These are phyloP conservation scores for Neosalanx taihuensis DNA, from an alignment of 2,797 vertebrate genomes.

Conservation along the genomic window DNA sequence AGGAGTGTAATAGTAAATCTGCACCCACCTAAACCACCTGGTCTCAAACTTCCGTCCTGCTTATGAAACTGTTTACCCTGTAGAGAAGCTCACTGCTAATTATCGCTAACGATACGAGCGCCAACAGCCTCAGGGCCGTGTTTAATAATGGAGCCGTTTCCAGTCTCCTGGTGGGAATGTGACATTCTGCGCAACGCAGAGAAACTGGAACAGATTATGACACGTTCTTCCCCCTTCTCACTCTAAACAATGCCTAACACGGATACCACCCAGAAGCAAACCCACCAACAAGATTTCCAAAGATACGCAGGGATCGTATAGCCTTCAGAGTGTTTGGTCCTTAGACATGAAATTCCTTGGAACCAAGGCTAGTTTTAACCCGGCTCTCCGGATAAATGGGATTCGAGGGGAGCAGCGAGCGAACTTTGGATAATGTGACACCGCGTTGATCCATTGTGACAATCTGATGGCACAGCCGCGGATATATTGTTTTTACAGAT, in stretches of 20 bases:
- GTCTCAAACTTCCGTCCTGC: constrained; percentile 38
- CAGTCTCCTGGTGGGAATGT: constrained; percentile 45
- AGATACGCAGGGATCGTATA: constrained; percentile 4
- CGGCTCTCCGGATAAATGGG: neutral
- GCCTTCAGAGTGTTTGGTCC: too few relatives aligned
- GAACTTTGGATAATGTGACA: constrained; percentile 4
- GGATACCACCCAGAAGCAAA: constrained; percentile 19
- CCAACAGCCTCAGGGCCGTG: constrained; percentile 30
- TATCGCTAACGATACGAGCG: constrained; percentile 54
- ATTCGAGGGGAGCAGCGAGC: neutral
- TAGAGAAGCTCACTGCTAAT: constrained; percentile 65
- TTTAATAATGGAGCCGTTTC: constrained; percentile 64
- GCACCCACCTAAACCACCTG: constrained; percentile 33
- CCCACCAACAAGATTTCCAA: constrained; percentile 1
- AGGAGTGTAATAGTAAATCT: constrained; percentile 47
- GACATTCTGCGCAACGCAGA: constrained; percentile 35
- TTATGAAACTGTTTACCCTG: constrained; percentile 59
- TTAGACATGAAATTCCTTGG: too few relatives aligned
- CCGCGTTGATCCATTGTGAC: neutral
- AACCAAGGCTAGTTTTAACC: too few relatives aligned
- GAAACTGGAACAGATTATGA: constrained; percentile 49
- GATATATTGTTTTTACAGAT: constrained; percentile 22
- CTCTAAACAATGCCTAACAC: constrained; percentile 18
- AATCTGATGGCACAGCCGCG: neutral
- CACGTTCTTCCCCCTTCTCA: constrained; percentile 30